Percentiles rank a stretch among this genome's conserved stretches.
phyloP scores from a whole-genome alignment of 2,888 invertebrate genomes.

The Taphrorychus bicolor region DNA sequence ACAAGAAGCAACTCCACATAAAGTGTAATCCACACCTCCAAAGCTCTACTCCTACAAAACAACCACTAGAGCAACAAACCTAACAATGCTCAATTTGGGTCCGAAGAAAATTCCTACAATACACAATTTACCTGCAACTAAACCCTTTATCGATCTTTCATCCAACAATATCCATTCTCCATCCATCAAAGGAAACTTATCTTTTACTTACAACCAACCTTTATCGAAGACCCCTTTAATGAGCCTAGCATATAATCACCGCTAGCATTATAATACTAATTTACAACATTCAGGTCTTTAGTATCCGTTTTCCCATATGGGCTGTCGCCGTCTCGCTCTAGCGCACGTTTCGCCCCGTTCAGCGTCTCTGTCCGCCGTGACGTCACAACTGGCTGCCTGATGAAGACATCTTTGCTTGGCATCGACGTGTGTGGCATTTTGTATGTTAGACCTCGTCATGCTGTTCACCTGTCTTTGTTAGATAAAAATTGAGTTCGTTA shows the following conservation, averaged over 20 bases:
- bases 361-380: conserved; percentile 47
- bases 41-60: not conserved
- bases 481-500: not conserved
- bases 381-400: conserved; percentile 60
- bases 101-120: not conserved
- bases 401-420: conserved; percentile 60
- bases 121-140: not conserved
- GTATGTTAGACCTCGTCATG: conserved; percentile 8
- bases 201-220: conserved; percentile 12
- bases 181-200: not conserved
- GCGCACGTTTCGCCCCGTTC: conserved; percentile 10
- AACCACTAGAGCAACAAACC: not conserved
- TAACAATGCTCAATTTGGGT: not conserved
- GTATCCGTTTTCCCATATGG: conserved; percentile 31
- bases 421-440: conserved; percentile 60
- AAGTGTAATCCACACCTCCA: too few relatives aligned
- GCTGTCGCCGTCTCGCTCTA: conserved; percentile 9
- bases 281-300: conserved; percentile 25
- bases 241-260: conserved; percentile 24
- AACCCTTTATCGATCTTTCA: not conserved
- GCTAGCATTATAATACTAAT: conserved; percentile 36
- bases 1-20: too few relatives aligned
- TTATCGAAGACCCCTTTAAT: conserved; percentile 25
- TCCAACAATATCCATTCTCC: not conserved
- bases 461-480: conserved; percentile 14